These are phyloP conservation scores for Andrena cerasifolii DNA, from an alignment of 1,140 invertebrate species.

Conservation along the genomic window DNA sequence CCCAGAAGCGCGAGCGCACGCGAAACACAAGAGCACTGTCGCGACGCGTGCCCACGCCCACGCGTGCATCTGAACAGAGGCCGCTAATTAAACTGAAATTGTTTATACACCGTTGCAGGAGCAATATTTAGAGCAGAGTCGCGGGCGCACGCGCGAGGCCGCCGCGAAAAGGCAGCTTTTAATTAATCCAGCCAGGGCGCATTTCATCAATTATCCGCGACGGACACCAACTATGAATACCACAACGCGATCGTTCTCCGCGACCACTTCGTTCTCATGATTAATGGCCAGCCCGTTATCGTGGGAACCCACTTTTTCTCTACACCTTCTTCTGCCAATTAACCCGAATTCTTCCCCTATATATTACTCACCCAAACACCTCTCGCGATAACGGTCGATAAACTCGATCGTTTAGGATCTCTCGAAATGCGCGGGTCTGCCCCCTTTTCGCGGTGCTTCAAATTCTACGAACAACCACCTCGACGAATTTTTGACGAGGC, in stretches of 20 bases:
- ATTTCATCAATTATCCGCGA: background rate
- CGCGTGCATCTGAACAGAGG: constrained; percentile 44
- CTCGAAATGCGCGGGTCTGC: no score
- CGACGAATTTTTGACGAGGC: constrained; percentile 48
- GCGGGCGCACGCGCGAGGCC: background rate
- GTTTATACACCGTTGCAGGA: constrained; percentile 22
- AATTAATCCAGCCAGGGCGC: background rate
- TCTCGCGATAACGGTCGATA: no score
- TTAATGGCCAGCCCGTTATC: background rate
- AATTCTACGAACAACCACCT: constrained; percentile 33
- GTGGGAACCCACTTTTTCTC: background rate
- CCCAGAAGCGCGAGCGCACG: background rate
- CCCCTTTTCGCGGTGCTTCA: constrained; percentile 24
- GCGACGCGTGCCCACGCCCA: constrained; percentile 45
- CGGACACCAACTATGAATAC: background rate
- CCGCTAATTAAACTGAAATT: constrained; percentile 57
- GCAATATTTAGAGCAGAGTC: constrained; percentile 28
- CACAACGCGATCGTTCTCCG: background rate
- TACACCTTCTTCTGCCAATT: background rate
- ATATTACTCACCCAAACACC: no score
- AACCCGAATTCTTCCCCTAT: background rate
- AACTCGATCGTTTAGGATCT: no score
- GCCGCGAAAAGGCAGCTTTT: background rate
- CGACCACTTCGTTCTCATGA: background rate
- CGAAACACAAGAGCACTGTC: constrained; percentile 28